A percentile compares a stretch with the other conserved stretches of the same genome.
phyloP scores from a whole-genome alignment of 1,140 invertebrate genomes.

The Eurosta solidaginis region DNA sequence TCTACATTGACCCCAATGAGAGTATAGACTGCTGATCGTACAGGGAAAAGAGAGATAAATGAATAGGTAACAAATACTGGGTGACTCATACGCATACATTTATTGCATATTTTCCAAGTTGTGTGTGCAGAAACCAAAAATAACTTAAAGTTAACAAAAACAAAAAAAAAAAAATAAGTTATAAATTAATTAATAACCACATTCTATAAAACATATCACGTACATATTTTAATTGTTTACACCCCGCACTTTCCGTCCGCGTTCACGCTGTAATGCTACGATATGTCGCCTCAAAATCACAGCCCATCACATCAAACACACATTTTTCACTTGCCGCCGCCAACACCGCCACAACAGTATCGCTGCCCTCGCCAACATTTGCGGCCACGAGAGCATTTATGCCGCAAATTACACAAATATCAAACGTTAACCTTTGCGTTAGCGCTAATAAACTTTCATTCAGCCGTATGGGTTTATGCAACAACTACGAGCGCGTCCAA shows the following conservation, averaged over 20 bases:
- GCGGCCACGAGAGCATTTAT: not conserved
- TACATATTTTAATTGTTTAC: not conserved
- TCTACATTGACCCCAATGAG: not conserved
- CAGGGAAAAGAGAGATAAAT: constrained; percentile 12
- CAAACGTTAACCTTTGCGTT: not conserved
- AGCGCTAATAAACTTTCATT: not conserved
- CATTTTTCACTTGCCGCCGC: not conserved
- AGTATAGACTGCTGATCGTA: not conserved
- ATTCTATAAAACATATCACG: not conserved
- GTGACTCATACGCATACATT: constrained; percentile 35
- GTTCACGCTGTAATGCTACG: constrained; percentile 38
- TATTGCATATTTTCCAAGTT: not conserved
- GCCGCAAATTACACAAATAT: constrained; percentile 18
- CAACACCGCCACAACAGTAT: too few species aligned
- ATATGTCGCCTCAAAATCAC: constrained; percentile 41
- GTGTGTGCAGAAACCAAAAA: not conserved
- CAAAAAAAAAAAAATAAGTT: not conserved
- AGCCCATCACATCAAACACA: not conserved
- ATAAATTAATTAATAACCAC: not conserved
- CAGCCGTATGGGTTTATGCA: not conserved
- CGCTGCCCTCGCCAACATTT: not conserved
- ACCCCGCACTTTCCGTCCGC: not conserved
- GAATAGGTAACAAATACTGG: constrained; percentile 35
- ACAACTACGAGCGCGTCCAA: not conserved
- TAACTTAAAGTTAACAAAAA: not conserved